Conservation (phyloP, 2,113 vertebrate species). For the Acinonyx jubatus region DNA sequence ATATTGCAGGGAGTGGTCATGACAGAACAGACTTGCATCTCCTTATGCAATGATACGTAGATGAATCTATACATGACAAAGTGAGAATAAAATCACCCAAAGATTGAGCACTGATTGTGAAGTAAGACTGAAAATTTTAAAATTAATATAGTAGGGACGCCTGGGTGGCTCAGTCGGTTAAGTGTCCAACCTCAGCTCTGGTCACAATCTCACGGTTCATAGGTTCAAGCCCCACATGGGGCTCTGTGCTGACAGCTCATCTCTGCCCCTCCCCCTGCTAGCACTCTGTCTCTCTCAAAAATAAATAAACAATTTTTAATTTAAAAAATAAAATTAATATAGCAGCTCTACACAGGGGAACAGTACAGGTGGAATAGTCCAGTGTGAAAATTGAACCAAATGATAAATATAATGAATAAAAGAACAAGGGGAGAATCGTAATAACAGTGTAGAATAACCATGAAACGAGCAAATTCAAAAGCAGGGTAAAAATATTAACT, state of each 20-base stretch:
- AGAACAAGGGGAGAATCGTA: background rate
- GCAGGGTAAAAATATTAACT: background rate
- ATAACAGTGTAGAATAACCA: background rate
- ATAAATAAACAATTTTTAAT: too few species aligned
- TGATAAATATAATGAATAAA: background rate
- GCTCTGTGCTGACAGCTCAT: too few species aligned
- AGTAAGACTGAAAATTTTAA: background rate
- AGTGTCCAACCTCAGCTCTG: too few species aligned
- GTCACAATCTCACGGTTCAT: too few species aligned
- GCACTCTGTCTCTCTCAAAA: too few species aligned
- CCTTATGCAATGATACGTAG: background rate
- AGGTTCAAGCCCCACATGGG: too few species aligned
- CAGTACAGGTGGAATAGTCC: background rate
- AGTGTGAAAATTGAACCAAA: background rate
- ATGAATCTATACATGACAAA: background rate
- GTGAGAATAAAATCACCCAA: background rate
- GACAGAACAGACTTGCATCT: background rate
- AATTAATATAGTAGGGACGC: background rate
- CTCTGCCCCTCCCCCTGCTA: too few species aligned
- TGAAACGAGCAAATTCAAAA: background rate
- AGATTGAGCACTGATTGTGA: background rate
- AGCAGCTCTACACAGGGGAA: background rate
- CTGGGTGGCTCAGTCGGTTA: too few species aligned
- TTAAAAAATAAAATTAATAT: background rate
- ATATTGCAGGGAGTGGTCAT: background rate